Percentiles rank a stretch among this genome's conserved stretches.
Evolutionary conservation across 2,888 invertebrate genomes (phyloP).

Genomic region (Amaurobius ferox): DNA sequence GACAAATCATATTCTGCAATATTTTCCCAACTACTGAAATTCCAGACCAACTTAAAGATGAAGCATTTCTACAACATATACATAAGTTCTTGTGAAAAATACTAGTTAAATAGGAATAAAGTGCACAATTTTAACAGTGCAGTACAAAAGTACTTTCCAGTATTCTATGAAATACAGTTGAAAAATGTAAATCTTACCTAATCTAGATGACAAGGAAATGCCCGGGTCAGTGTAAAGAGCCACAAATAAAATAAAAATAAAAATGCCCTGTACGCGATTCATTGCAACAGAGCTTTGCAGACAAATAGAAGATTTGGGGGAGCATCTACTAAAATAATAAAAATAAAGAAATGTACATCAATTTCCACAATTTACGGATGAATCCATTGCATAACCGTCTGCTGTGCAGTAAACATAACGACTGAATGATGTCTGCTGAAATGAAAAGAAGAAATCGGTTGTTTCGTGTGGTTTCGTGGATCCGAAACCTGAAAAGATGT

Average conservation of each 20-base stretch:
- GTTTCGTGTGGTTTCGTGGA: background rate
- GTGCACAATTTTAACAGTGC: too few relatives aligned
- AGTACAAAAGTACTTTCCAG: too few relatives aligned
- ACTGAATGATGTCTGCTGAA: background rate
- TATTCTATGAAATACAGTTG: too few relatives aligned
- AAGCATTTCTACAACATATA: too few relatives aligned
- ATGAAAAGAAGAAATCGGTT: too few relatives aligned
- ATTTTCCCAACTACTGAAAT: too few relatives aligned
- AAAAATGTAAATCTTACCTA: too few relatives aligned
- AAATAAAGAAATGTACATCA: background rate
- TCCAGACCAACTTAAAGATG: too few relatives aligned
- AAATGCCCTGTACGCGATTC: constrained; percentile 18
- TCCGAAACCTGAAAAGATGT: background rate
- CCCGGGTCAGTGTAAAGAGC: background rate
- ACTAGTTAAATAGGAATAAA: too few relatives aligned
- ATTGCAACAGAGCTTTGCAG: constrained; percentile 14
- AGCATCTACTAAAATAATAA: background rate
- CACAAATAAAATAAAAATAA: constrained; percentile 21
- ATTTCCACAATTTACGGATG: background rate
- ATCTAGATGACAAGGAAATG: constrained; percentile 36
- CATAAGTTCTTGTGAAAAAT: too few relatives aligned
- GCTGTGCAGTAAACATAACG: background rate
- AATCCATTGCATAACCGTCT: background rate
- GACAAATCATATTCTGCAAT: too few relatives aligned
- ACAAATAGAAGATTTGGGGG: background rate